A percentile compares a stretch with the other conserved stretches of the same genome.
phyloP scores from a whole-genome alignment of 2,797 vertebrate species.

The Gymnothorax reevesii region DNA sequence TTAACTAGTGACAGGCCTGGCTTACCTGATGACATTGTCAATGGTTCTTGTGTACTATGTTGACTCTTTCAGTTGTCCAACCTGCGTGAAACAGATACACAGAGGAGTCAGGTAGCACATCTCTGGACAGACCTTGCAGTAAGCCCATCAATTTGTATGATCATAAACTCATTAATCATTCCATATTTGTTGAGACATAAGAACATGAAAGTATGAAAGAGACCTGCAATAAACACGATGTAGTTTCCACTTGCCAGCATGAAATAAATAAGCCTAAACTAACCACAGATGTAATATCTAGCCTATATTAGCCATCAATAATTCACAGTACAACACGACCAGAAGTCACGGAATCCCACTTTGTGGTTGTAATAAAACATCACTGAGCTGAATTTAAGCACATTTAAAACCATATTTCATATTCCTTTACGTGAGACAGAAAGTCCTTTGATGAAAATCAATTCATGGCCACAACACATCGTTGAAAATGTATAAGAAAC shows the following conservation, averaged over 20 bases:
- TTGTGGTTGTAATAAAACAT: background rate
- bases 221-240: background rate
- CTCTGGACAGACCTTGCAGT: background rate
- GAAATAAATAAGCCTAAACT: background rate
- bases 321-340: background rate
- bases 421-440: background rate
- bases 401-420: background rate
- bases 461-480: background rate
- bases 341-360: background rate
- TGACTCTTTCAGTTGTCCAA: background rate
- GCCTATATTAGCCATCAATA: background rate
- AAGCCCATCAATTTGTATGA: background rate
- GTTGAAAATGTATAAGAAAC: background rate
- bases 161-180: background rate
- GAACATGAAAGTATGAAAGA: background rate
- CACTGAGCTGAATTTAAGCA: background rate
- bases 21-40: slow-evolving; percentile 69
- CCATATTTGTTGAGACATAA: background rate
- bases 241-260: background rate
- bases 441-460: background rate
- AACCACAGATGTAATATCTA: background rate
- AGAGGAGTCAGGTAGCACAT: background rate
- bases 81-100: slow-evolving; percentile 22
- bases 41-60: background rate
- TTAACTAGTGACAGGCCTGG: slow-evolving; percentile 5